Conservation (phyloP, 1,140 invertebrate species). For the Apis dorsata region DNA sequence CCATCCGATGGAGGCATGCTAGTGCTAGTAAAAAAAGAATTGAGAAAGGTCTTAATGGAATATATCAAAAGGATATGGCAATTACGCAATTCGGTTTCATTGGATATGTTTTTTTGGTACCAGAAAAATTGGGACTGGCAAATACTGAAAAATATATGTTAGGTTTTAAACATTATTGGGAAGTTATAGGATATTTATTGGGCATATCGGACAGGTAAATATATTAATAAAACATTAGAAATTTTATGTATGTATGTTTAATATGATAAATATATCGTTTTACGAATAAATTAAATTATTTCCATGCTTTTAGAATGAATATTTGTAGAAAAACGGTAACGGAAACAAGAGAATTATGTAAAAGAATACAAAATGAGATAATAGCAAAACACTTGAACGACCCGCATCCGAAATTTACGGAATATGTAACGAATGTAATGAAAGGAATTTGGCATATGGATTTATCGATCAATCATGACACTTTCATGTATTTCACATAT, state of each 20-base stretch:
- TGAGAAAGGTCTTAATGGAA: slow-evolving; percentile 72
- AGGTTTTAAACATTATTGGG: slow-evolving; percentile 89
- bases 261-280: background rate
- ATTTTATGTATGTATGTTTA: background rate
- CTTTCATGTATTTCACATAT: slow-evolving; percentile 54
- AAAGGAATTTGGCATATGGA: slow-evolving; percentile 63
- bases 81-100: slow-evolving; percentile 92
- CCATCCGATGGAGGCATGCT: slow-evolving; percentile 83
- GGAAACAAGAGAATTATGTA: slow-evolving; percentile 67
- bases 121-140: slow-evolving; percentile 82
- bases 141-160: slow-evolving; percentile 80
- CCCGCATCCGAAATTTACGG: slow-evolving; percentile 18
- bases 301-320: background rate
- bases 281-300: too few relatives aligned
- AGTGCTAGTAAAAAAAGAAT: slow-evolving; percentile 75
- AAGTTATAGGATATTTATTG: slow-evolving; percentile 87
- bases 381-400: slow-evolving; percentile 48
- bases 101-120: slow-evolving; percentile 84
- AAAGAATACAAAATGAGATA: slow-evolving; percentile 50
- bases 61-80: slow-evolving; percentile 87
- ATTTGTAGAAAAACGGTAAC: slow-evolving; percentile 64
- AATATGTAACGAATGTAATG: slow-evolving; percentile 29
- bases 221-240: background rate
- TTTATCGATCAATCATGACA: slow-evolving; percentile 44
- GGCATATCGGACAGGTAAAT: slow-evolving; percentile 88